A percentile compares a stretch with the other conserved stretches of the same genome.
phyloP scores from a whole-genome alignment of 30 jellyfish, hydroid and myxozoan genomes.

The Rhopilema esculentum region DNA sequence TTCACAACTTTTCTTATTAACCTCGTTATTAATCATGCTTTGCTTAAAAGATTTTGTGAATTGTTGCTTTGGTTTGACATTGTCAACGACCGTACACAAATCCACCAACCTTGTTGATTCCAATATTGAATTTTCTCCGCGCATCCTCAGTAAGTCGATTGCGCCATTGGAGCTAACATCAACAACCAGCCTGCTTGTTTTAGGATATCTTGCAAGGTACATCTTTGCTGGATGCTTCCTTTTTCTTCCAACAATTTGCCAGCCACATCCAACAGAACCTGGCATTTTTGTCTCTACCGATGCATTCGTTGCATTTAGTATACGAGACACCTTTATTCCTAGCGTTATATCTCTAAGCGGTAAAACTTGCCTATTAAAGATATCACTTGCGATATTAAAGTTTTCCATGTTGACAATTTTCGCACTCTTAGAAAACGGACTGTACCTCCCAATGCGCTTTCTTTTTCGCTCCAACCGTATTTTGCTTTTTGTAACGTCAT shows the following conservation, averaged over 20 bases:
- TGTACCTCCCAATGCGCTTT: conserved; percentile 33
- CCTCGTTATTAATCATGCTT: not conserved
- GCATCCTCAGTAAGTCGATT: conserved; percentile 30
- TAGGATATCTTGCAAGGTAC: not conserved
- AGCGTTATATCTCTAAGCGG: conserved; percentile 7
- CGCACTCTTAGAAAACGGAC: conserved; percentile 60
- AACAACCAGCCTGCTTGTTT: conserved; percentile 39
- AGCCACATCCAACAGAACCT: not conserved
- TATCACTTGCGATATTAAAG: conserved; percentile 9
- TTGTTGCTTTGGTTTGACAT: not conserved
- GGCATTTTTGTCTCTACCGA: not conserved
- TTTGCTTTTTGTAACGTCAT: conserved; percentile 15
- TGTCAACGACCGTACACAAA: conserved; percentile 46
- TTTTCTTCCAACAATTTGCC: conserved; percentile 50
- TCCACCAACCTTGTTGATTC: conserved; percentile 16
- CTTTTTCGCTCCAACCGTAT: conserved; percentile 47
- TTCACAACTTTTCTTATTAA: not conserved
- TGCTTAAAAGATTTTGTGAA: not conserved
- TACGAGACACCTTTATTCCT: not conserved
- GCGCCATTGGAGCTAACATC: conserved; percentile 61
- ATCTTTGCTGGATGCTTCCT: not conserved
- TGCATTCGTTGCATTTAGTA: not conserved
- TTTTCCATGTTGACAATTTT: conserved; percentile 19
- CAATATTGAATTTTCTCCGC: not conserved
- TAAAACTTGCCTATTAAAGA: conserved; percentile 7